Evolutionary conservation across 2,113 vertebrate genomes (phyloP).

Genomic region (Clarias gariepinus): DNA sequence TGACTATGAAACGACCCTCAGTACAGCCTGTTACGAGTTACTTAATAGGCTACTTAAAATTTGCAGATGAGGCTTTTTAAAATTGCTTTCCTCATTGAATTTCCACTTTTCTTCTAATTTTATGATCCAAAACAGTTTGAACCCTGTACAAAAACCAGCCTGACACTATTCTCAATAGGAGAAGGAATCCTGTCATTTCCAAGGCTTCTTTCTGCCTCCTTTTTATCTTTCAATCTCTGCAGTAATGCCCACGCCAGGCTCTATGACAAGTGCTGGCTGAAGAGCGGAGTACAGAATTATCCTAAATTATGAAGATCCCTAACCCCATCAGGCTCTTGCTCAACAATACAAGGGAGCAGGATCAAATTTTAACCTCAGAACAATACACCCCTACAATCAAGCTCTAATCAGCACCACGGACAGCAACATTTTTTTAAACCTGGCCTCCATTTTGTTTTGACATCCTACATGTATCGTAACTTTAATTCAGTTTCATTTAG

Average conservation of each 20-base stretch:
- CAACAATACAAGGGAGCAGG: neutral
- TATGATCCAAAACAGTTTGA: neutral
- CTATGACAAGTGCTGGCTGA: neutral
- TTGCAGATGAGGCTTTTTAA: neutral
- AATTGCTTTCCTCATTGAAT: neutral
- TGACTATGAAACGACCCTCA: neutral
- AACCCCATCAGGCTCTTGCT: neutral
- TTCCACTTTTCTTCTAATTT: neutral
- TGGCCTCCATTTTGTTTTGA: neutral
- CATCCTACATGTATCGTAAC: neutral
- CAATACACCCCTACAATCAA: neutral
- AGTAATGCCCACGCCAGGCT: neutral
- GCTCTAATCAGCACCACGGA: constrained; percentile 33
- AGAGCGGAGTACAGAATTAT: constrained; percentile 39
- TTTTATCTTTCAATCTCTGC: neutral
- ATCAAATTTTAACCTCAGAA: neutral
- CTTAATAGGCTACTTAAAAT: constrained; percentile 19
- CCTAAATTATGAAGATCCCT: constrained; percentile 1
- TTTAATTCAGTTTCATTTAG: neutral
- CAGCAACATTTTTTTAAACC: neutral
- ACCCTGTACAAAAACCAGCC: neutral
- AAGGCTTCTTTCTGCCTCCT: neutral
- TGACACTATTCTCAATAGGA: neutral
- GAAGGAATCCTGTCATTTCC: neutral
- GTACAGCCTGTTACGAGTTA: neutral